Conservation (phyloP, 1,140 invertebrate species). For the Plectrocnemia conspersa region DNA sequence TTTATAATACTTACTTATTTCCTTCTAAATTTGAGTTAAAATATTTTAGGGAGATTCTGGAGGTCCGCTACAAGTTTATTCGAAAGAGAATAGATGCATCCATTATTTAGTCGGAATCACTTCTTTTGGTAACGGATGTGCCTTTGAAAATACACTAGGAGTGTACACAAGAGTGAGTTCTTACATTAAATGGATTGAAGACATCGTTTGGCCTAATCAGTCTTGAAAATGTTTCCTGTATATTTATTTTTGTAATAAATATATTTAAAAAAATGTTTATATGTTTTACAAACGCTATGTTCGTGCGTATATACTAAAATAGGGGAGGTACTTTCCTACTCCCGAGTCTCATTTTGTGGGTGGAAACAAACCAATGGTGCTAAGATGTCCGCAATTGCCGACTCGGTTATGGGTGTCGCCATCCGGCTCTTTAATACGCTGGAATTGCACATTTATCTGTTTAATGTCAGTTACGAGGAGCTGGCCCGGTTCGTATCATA, state of each 20-base stretch:
- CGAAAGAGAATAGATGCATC: constrained; percentile 38
- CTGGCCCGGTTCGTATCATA: no score
- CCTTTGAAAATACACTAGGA: constrained; percentile 35
- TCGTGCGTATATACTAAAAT: no score
- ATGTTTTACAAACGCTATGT: no score
- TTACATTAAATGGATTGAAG: constrained; percentile 50
- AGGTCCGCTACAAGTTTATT: constrained; percentile 48
- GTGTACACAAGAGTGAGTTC: constrained; percentile 48
- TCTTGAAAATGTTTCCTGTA: neutral
- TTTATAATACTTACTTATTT: neutral
- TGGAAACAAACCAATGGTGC: no score
- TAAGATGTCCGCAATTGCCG: no score
- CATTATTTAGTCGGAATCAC: constrained; percentile 50
- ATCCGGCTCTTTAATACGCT: no score
- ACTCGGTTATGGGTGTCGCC: no score
- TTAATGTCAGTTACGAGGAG: no score
- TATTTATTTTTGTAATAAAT: neutral
- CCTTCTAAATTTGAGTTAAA: neutral
- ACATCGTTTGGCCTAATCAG: constrained; percentile 43
- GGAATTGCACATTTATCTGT: no score
- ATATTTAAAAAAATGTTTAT: no score
- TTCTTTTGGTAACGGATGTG: constrained; percentile 52
- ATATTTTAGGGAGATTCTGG: constrained; percentile 57
- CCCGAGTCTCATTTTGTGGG: no score
- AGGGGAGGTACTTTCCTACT: no score